These are phyloP conservation scores for Drosophila infuscata DNA, from an alignment of 2,888 invertebrate genomes.

Conservation along the genomic window DNA sequence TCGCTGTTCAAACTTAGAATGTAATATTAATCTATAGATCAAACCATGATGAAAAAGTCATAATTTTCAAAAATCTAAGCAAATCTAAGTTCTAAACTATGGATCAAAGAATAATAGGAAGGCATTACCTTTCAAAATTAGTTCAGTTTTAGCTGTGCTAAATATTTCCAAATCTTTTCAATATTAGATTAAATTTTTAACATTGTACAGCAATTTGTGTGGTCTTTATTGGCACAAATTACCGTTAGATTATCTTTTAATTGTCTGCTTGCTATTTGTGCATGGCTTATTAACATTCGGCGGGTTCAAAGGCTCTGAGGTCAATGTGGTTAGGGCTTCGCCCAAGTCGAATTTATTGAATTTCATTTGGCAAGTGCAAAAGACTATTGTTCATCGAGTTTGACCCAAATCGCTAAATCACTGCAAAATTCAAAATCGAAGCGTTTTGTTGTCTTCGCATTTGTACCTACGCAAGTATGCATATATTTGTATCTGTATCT, in stretches of 20 bases:
- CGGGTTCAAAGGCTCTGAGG: conserved; percentile 49
- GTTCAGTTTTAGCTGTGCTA: too few relatives aligned
- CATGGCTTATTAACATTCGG: conserved; percentile 33
- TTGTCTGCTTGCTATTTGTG: conserved; percentile 20
- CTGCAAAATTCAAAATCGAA: conserved; percentile 34
- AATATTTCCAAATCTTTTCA: not conserved
- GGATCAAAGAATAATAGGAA: not conserved
- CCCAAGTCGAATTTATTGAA: conserved; percentile 51
- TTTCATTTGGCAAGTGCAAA: conserved; percentile 61
- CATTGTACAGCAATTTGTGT: conserved; percentile 20
- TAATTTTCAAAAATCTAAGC: not conserved
- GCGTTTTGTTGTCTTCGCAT: conserved; percentile 35
- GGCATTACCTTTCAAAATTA: not conserved
- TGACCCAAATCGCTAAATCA: conserved; percentile 73
- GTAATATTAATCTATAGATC: not conserved
- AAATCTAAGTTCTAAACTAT: not conserved
- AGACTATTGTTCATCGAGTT: conserved; percentile 58
- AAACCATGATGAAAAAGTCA: not conserved
- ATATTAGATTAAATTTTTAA: conserved; percentile 5
- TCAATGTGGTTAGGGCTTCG: conserved; percentile 54
- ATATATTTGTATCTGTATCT: conserved; percentile 5
- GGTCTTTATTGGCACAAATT: conserved; percentile 27
- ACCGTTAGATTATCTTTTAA: conserved; percentile 45
- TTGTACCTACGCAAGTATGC: conserved; percentile 22
- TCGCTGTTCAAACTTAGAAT: not conserved